phyloP scores from a whole-genome alignment of 2,888 invertebrate genomes.

The Drosophila fulvimacula region DNA sequence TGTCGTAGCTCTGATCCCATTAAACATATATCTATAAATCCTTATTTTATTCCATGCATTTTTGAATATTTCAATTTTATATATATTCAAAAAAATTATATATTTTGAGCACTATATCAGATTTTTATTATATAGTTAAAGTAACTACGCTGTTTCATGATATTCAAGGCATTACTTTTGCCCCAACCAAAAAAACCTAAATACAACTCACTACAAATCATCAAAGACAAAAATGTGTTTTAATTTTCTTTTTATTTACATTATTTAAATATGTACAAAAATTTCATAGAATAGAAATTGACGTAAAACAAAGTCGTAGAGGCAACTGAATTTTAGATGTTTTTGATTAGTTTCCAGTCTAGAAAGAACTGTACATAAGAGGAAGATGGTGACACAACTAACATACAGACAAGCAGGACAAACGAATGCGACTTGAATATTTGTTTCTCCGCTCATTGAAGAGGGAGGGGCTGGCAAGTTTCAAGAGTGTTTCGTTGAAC shows the following conservation, averaged over 20 bases:
- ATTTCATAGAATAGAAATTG: slow-evolving; percentile 82
- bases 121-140: no score
- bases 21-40: background rate
- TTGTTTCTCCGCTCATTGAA: background rate
- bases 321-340: slow-evolving; percentile 65
- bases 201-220: background rate
- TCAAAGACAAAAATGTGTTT: slow-evolving; percentile 32
- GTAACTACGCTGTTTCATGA: no score
- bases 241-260: slow-evolving; percentile 80
- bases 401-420: slow-evolving; percentile 36
- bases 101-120: no score
- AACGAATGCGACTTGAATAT: slow-evolving; percentile 31
- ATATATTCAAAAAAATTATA: no score
- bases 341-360: slow-evolving; percentile 50
- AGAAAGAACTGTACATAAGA: slow-evolving; percentile 72
- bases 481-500: slow-evolving; percentile 30
- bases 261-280: slow-evolving; percentile 83
- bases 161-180: background rate
- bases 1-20: background rate
- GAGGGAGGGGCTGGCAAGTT: slow-evolving; percentile 57
- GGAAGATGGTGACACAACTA: slow-evolving; percentile 43
- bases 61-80: no score
- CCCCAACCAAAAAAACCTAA: background rate
- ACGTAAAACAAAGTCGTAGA: slow-evolving; percentile 71
- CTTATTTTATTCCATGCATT: no score